Conservation (phyloP, 2,888 invertebrate species). For the Platycnemis pennipes region DNA sequence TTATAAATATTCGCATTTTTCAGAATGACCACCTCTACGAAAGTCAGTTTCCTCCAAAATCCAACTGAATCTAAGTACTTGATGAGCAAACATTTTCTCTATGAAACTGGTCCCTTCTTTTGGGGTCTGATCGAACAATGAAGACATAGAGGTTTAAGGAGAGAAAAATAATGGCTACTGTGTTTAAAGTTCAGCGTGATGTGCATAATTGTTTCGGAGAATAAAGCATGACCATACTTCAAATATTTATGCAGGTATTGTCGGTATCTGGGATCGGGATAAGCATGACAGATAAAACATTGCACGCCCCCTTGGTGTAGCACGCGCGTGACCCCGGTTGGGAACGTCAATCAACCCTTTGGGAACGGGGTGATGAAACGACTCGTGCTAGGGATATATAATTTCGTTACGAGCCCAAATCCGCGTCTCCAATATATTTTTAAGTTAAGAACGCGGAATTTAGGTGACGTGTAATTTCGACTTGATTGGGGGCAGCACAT, state of each 20-base stretch:
- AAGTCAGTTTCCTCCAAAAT: too few species aligned
- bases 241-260: background rate
- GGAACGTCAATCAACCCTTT: background rate
- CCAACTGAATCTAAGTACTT: too few species aligned
- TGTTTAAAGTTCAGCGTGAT: background rate
- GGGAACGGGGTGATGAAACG: background rate
- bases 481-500: background rate
- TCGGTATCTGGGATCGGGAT: background rate
- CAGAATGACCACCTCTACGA: too few species aligned
- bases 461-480: background rate
- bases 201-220: background rate
- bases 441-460: background rate
- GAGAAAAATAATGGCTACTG: background rate
- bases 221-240: background rate
- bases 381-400: background rate
- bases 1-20: too few species aligned
- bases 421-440: background rate
- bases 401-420: background rate
- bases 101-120: background rate
- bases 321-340: background rate
- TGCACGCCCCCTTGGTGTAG: background rate
- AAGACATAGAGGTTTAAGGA: background rate
- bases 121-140: background rate
- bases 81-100: too few species aligned
- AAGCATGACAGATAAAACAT: background rate